Evolutionary conservation across 2,797 vertebrate species (phyloP).

Genomic region (Chromis chromis): DNA sequence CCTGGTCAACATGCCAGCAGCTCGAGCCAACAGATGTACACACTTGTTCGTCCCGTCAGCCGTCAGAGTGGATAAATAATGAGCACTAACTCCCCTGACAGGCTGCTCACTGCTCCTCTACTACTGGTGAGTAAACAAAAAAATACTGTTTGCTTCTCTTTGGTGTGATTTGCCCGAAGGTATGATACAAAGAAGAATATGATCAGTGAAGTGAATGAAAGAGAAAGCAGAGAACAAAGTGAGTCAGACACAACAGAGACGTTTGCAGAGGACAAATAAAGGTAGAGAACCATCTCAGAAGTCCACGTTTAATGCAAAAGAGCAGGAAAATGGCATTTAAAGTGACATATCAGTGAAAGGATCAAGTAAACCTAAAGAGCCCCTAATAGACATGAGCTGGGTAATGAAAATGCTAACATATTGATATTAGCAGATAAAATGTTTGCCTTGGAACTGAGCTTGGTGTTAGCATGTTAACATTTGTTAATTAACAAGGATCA

Average conservation of each 20-base stretch:
- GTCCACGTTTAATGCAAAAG: background rate
- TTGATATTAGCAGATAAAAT: too few relatives aligned
- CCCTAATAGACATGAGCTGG: background rate
- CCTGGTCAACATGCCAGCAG: constrained; percentile 37
- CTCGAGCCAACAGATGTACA: constrained; percentile 50
- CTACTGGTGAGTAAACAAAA: constrained; percentile 8
- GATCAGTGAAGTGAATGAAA: constrained; percentile 12
- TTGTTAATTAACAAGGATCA: too few relatives aligned
- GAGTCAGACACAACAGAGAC: background rate
- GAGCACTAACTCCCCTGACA: constrained; percentile 30
- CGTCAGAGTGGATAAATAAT: constrained; percentile 32
- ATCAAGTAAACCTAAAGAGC: background rate
- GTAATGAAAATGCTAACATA: background rate
- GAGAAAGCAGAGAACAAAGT: constrained; percentile 2
- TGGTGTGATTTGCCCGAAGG: background rate
- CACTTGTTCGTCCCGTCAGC: constrained; percentile 35
- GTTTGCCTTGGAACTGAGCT: too few relatives aligned
- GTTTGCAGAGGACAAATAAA: background rate
- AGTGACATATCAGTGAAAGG: background rate
- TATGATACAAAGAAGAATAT: background rate
- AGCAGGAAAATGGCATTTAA: background rate
- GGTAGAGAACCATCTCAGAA: background rate
- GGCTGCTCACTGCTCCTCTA: constrained; percentile 19
- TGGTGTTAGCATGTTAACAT: too few relatives aligned
- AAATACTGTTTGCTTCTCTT: constrained; percentile 11